A percentile compares a stretch with the other conserved stretches of the same genome.
Evolutionary conservation across 1,140 invertebrate genomes (phyloP).

Genomic region (Saccostrea glomerata): DNA sequence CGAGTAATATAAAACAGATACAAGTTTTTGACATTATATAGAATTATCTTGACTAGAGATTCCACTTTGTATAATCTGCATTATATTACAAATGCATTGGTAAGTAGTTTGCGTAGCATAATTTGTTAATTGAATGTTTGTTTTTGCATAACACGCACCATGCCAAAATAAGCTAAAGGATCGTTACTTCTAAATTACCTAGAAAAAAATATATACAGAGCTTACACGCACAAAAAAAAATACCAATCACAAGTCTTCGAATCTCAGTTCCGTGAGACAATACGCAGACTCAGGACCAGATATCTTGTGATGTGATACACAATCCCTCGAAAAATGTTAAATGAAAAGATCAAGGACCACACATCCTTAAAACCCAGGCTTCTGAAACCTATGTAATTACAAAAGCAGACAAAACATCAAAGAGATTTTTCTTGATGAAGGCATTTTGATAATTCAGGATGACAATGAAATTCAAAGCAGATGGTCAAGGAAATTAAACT

Average conservation of each 20-base stretch:
- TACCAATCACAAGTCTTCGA: not conserved
- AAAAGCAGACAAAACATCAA: not conserved
- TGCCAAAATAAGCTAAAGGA: constrained; percentile 19
- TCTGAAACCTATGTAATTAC: not conserved
- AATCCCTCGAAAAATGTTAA: not conserved
- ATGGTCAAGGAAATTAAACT: not conserved
- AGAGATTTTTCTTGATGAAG: not conserved
- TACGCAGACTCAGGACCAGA: not conserved
- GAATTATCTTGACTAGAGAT: constrained; percentile 10
- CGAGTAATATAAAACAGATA: constrained; percentile 10
- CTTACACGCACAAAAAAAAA: not conserved
- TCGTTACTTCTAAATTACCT: constrained; percentile 22
- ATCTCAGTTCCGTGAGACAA: not conserved
- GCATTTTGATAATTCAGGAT: not conserved
- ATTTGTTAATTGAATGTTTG: constrained; percentile 37
- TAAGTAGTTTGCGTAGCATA: constrained; percentile 28
- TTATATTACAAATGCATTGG: constrained; percentile 14
- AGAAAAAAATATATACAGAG: not conserved
- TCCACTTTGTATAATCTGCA: constrained; percentile 13
- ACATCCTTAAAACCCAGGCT: not conserved
- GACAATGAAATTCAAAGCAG: constrained; percentile 24
- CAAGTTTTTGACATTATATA: constrained; percentile 35
- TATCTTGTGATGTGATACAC: not conserved
- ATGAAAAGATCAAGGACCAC: constrained; percentile 26
- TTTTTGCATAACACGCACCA: constrained; percentile 33